phyloP scores from a whole-genome alignment of 2,888 invertebrate genomes.

The Zhengitettix transpicula region DNA sequence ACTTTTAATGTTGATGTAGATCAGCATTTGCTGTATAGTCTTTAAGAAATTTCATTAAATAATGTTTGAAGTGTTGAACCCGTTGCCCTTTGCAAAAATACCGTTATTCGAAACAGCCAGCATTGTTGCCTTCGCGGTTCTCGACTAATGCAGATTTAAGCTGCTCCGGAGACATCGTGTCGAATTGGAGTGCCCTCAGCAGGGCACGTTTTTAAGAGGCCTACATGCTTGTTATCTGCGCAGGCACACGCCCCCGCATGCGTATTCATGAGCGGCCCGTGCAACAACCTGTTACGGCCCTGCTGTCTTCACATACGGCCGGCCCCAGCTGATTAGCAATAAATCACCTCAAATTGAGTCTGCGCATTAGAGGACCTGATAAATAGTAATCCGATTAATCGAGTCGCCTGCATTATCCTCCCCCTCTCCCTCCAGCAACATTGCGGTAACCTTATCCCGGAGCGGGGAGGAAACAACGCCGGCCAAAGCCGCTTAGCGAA shows the following conservation, averaged over 20 bases:
- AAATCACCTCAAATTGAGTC: conserved; percentile 13
- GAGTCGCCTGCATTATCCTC: conserved; percentile 8
- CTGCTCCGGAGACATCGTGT: too few relatives aligned
- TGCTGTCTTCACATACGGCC: neutral
- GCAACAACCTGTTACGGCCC: too few relatives aligned
- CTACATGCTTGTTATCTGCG: neutral
- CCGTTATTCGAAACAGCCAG: too few relatives aligned
- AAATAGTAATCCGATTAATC: conserved; percentile 12
- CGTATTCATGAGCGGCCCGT: neutral
- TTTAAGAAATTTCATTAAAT: too few relatives aligned
- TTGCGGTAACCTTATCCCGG: conserved; percentile 6
- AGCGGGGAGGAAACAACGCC: neutral
- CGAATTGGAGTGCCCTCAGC: too few relatives aligned
- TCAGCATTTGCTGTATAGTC: too few relatives aligned
- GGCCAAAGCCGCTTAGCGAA: neutral
- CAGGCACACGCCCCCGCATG: neutral
- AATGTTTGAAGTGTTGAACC: too few relatives aligned
- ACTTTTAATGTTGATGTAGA: too few relatives aligned
- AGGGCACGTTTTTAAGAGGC: neutral
- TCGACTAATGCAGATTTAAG: too few relatives aligned
- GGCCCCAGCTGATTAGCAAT: conserved; percentile 10
- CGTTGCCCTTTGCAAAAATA: too few relatives aligned
- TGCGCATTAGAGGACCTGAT: conserved; percentile 9
- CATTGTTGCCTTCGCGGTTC: too few relatives aligned
- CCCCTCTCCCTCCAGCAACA: neutral